These are phyloP conservation scores for Percopsis omiscomaycus DNA, from an alignment of 2,797 vertebrate genomes.

Conservation along the genomic window DNA sequence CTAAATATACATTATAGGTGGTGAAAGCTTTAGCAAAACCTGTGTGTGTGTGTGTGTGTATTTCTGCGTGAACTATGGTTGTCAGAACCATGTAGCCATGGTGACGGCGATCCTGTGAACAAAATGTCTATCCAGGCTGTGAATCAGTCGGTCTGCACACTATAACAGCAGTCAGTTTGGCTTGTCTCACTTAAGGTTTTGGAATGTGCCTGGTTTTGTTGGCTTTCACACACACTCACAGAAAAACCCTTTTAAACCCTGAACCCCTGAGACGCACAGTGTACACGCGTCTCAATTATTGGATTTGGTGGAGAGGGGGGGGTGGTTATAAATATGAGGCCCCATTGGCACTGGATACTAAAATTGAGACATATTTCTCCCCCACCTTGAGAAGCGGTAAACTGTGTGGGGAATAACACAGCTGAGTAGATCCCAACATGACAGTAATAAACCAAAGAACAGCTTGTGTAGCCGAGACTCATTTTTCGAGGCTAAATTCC, in stretches of 20 bases:
- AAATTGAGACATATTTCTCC: constrained; percentile 63
- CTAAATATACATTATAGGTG: no score
- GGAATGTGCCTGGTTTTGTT: constrained; percentile 23
- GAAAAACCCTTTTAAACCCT: constrained; percentile 18
- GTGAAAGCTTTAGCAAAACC: neutral
- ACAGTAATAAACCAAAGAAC: constrained; percentile 16
- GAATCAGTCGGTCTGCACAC: constrained; percentile 35
- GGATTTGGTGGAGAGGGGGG: constrained; percentile 16
- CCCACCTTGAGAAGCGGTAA: constrained; percentile 60
- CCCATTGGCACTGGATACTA: constrained; percentile 41
- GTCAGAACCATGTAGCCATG: constrained; percentile 36
- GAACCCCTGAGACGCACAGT: constrained; percentile 33
- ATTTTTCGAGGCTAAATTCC: constrained; percentile 29
- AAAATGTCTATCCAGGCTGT: constrained; percentile 47
- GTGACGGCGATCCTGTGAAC: constrained; percentile 40
- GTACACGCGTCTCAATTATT: constrained; percentile 40
- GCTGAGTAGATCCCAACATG: constrained; percentile 38
- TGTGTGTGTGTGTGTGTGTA: constrained; percentile 12
- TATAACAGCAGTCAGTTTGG: constrained; percentile 59
- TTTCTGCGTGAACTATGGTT: constrained; percentile 9
- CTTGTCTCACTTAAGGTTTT: constrained; percentile 4
- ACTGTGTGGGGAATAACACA: constrained; percentile 49
- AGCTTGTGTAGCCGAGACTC: constrained; percentile 28
- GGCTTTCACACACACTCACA: constrained; percentile 4
- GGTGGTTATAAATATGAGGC: constrained; percentile 62